Base-by-base conservation (phyloP, 2,888 invertebrate species). In the Eucriotettix oculatus region DNA sequence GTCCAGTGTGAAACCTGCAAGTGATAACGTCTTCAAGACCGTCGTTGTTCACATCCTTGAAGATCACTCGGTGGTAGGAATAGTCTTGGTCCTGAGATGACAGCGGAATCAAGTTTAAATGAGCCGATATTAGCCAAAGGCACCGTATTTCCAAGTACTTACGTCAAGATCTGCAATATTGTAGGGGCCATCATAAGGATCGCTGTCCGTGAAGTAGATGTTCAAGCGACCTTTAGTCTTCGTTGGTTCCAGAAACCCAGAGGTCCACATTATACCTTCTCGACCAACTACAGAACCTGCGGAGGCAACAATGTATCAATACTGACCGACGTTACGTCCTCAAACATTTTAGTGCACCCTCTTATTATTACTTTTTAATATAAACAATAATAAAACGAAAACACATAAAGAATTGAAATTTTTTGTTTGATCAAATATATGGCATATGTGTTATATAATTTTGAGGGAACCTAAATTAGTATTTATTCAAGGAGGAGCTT, bases 1-100 rank as follows among this genome's bases (percentile, higher is more conserved):
- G 48, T 5, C 48, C n/a, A 14, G 48, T 48, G 48, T 48, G 48
- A 42, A 60, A 60, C 16, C 60, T 16, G 16, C 55, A 54, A 5
- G 68, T 67, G 16, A 69, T 59, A 16, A 67, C 68, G 54, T 69
- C 69, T 42, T 68, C 57, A 57, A 67, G 66, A 1, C 69, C 69
- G 58, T 69, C 69, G 10, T 57, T 57, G 55, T 69, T 68, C 64
- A 68, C 67, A 58, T 69, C 69, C 60, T 66, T 67, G 68, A 68
- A 69, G 14, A 67, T 42, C 1, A 66, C 65, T 3, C 68, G 65
- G 60, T 69, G 69, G 58, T 69, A 69, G 41, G 68, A 67, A 65
- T 65, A 69, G 52, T 65, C 66, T 10, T 61, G 44, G 29, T 29
- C 53, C 63, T 64, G 17, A 12, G 17, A 57, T 41, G 58, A 9